Evolutionary conservation across 2,113 vertebrate genomes (phyloP).

Genomic region (Cheirogaleus medius): DNA sequence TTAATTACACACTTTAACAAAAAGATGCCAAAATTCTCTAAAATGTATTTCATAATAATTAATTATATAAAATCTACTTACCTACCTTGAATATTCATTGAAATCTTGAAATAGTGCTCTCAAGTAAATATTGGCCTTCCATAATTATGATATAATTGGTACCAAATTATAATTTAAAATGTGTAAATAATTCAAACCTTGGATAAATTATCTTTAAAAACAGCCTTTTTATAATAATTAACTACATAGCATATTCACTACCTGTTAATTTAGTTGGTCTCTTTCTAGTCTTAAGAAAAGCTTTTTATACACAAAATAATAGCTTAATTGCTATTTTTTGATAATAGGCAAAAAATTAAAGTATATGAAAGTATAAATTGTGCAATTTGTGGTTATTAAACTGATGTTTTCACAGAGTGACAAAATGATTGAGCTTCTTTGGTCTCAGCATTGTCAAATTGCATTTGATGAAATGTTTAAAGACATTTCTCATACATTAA

Average conservation of each 20-base stretch:
- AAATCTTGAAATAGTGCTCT: not conserved
- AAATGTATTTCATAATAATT: not conserved
- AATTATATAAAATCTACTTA: not conserved
- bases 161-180: not conserved
- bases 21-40: not conserved
- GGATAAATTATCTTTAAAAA: not conserved
- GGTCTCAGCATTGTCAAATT: not conserved
- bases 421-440: not conserved
- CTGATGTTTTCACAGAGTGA: not conserved
- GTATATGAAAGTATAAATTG: not conserved
- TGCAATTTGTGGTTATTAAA: not conserved
- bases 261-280: not conserved
- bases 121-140: not conserved
- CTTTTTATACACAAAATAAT: not conserved
- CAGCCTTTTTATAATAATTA: not conserved
- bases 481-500: not conserved
- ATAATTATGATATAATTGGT: not conserved
- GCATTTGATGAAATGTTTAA: not conserved
- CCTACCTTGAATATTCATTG: not conserved
- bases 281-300: slow-evolving; percentile 8
- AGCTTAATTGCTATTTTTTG: not conserved
- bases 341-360: not conserved
- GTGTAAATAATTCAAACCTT: not conserved
- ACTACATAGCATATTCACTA: not conserved
- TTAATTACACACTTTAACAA: not conserved